These are phyloP conservation scores for Trinectes maculatus DNA, from an alignment of 2,113 vertebrate species.

Conservation along the genomic window DNA sequence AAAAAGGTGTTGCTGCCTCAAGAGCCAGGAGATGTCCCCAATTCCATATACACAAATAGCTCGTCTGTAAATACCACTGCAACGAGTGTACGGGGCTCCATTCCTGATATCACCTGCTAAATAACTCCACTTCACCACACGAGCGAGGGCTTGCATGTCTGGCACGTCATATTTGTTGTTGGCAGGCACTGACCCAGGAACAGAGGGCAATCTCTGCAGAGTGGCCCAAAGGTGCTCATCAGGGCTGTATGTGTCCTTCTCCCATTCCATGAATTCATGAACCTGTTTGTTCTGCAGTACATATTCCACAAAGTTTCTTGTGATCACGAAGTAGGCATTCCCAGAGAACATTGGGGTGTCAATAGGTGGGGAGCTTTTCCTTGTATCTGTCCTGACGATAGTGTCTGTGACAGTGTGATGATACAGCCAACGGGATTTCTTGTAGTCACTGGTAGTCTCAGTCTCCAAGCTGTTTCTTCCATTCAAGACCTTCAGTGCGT, in stretches of 20 bases:
- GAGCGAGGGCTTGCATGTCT: conserved; percentile 87
- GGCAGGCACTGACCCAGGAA: conserved; percentile 83
- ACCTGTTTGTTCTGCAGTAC: conserved; percentile 73
- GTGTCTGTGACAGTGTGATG: conserved; percentile 65
- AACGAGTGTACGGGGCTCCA: conserved; percentile 87
- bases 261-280: conserved; percentile 86
- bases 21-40: conserved; percentile 88
- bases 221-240: conserved; percentile 96
- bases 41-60: conserved; percentile 86
- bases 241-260: conserved; percentile 91
- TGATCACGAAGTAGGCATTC: conserved; percentile 87
- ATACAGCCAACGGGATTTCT: conserved; percentile 84
- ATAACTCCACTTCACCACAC: conserved; percentile 87
- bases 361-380: conserved; percentile 82
- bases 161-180: conserved; percentile 84
- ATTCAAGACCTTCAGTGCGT: conserved; percentile 79
- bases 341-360: conserved; percentile 85
- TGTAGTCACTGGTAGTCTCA: conserved; percentile 69
- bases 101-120: conserved; percentile 80
- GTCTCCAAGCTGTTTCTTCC: conserved; percentile 91
- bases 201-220: conserved; percentile 84
- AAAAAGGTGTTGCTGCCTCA: conserved; percentile 87
- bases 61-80: conserved; percentile 83
- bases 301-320: conserved; percentile 85
- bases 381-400: conserved; percentile 47